These are phyloP conservation scores for Athalia rosae DNA, from an alignment of 2,888 invertebrate species.

Conservation along the genomic window DNA sequence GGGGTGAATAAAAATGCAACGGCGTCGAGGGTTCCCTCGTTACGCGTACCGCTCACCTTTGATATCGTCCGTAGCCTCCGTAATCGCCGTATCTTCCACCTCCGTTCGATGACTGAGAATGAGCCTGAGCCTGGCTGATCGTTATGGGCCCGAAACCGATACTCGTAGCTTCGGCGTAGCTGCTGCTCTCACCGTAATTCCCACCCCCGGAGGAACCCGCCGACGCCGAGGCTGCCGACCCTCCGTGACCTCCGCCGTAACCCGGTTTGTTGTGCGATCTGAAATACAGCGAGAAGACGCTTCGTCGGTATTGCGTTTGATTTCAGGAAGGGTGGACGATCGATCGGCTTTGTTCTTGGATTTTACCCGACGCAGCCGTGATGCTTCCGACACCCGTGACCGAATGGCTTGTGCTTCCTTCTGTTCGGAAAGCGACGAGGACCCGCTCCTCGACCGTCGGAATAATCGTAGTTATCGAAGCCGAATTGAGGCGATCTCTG, in stretches of 20 bases:
- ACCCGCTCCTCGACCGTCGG: conserved; percentile 33
- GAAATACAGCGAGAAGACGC: neutral
- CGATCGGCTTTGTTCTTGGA: neutral
- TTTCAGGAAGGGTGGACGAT: neutral
- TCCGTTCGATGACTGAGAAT: conserved; percentile 53
- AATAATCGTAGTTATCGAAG: conserved; percentile 49
- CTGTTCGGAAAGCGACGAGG: conserved; percentile 51
- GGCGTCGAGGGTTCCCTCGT: neutral
- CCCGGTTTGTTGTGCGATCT: conserved; percentile 36
- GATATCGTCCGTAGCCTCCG: neutral
- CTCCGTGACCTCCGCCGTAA: conserved; percentile 49
- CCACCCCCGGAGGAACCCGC: conserved; percentile 57
- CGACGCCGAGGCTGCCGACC: conserved; percentile 60
- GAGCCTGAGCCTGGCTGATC: conserved; percentile 61
- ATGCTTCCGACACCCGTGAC: conserved; percentile 36
- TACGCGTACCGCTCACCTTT: conserved; percentile 16
- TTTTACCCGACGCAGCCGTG: conserved; percentile 1
- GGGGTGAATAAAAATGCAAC: neutral
- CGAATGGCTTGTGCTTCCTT: conserved; percentile 51
- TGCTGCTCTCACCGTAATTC: conserved; percentile 52
- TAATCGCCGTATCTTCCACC: neutral
- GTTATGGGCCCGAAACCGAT: conserved; percentile 66
- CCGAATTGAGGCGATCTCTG: conserved; percentile 57
- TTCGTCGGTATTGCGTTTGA: neutral
- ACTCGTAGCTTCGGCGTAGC: conserved; percentile 62